phyloP scores from a whole-genome alignment of 2,113 vertebrate species.

The Chaenogobius annularis region DNA sequence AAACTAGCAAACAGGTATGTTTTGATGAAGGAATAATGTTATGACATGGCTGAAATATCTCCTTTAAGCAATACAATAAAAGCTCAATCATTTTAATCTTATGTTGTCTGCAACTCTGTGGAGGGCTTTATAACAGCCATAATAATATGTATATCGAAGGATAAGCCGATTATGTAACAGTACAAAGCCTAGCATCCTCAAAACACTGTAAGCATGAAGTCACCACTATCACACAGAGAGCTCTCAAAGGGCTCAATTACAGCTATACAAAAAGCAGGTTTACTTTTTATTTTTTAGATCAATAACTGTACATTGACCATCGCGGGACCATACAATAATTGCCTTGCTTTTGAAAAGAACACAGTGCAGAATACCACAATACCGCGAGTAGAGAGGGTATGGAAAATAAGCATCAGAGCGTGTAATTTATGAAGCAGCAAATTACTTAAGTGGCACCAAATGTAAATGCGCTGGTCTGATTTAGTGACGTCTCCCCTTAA shows the following conservation, averaged over 20 bases:
- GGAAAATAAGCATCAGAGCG: slow-evolving; percentile 6
- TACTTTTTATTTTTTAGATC: background rate
- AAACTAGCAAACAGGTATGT: no score
- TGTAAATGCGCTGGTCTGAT: slow-evolving; percentile 19
- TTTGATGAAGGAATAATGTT: no score
- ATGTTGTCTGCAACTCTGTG: no score
- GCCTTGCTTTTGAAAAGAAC: background rate
- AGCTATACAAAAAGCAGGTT: background rate
- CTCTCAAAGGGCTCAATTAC: background rate
- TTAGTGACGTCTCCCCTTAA: slow-evolving; percentile 15
- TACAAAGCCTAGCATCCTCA: no score
- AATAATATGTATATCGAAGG: no score
- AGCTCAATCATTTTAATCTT: no score
- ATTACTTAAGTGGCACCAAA: slow-evolving; percentile 28
- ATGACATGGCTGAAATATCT: no score
- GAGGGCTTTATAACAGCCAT: no score
- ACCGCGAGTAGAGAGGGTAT: background rate
- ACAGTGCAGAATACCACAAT: background rate
- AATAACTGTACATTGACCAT: background rate
- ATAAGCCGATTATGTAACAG: no score
- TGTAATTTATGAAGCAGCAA: slow-evolving; percentile 32
- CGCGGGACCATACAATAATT: background rate
- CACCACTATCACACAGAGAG: no score
- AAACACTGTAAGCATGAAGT: no score
- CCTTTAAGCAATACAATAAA: no score